phyloP scores from a whole-genome alignment of 2,113 vertebrate species.

The Aldabrachelys gigantea region DNA sequence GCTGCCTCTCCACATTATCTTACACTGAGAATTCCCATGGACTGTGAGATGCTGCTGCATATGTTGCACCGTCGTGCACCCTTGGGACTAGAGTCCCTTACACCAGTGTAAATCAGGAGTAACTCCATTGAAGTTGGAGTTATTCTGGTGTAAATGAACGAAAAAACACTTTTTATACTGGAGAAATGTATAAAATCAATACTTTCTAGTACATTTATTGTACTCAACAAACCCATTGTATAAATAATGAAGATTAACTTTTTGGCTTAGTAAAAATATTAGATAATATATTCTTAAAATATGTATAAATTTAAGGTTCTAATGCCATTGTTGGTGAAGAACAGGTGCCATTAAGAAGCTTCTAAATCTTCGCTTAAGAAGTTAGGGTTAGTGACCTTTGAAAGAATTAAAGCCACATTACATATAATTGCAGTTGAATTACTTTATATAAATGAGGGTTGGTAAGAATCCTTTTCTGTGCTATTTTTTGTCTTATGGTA shows the following conservation, averaged over 20 bases:
- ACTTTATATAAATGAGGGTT: not conserved
- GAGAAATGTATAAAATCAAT: not conserved
- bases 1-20: not conserved
- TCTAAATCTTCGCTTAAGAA: not conserved
- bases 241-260: no score
- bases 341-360: not conserved
- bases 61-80: not conserved
- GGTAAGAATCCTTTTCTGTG: not conserved
- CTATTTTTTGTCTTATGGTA: not conserved
- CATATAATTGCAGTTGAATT: not conserved
- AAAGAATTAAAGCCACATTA: not conserved
- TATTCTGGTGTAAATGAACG: fast-evolving
- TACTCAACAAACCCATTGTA: not conserved
- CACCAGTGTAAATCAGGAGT: not conserved
- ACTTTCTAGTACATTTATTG: not conserved
- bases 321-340: not conserved
- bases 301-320: not conserved
- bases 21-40: not conserved
- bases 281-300: not conserved
- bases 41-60: not conserved
- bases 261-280: not conserved
- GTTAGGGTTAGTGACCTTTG: not conserved
- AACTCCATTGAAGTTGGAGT: not conserved
- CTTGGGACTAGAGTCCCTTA: not conserved
- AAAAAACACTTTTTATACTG: not conserved